A percentile compares a stretch with the other conserved stretches of the same genome.
Evolutionary conservation across 2,113 vertebrate species (phyloP).

Genomic region (Aleadryas rufinucha): DNA sequence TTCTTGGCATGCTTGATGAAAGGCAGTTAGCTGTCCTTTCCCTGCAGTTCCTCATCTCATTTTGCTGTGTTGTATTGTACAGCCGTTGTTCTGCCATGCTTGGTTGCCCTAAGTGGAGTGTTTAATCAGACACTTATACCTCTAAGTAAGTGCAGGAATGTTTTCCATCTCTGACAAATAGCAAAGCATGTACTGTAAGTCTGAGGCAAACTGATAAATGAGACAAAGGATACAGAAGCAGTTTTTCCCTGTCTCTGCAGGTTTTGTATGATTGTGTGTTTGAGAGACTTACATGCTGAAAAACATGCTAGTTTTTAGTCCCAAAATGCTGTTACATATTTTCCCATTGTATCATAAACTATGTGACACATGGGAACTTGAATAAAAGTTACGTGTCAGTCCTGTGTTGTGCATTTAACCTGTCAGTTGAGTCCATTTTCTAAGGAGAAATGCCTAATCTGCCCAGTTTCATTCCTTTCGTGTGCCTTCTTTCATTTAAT

Average conservation of each 20-base stretch:
- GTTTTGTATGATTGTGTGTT: not conserved
- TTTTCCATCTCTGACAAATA: not conserved
- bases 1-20: not conserved
- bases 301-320: not conserved
- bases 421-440: not conserved
- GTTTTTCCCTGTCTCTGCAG: not conserved
- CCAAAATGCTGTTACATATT: not conserved
- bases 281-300: not conserved
- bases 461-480: not conserved
- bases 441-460: not conserved
- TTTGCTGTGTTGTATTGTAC: not conserved
- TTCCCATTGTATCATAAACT: not conserved
- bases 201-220: not conserved
- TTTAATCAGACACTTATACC: not conserved
- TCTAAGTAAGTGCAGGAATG: not conserved
- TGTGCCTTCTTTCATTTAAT: not conserved
- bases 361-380: not conserved
- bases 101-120: not conserved
- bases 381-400: not conserved
- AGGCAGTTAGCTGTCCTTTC: not conserved
- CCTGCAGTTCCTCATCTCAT: not conserved
- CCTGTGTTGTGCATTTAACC: accelerated
- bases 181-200: not conserved
- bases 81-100: not conserved
- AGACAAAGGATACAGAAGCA: not conserved